Percentiles rank a stretch among this genome's conserved stretches.
Evolutionary conservation across 2,113 vertebrate species (phyloP).

Genomic region (Ahaetulla prasina): DNA sequence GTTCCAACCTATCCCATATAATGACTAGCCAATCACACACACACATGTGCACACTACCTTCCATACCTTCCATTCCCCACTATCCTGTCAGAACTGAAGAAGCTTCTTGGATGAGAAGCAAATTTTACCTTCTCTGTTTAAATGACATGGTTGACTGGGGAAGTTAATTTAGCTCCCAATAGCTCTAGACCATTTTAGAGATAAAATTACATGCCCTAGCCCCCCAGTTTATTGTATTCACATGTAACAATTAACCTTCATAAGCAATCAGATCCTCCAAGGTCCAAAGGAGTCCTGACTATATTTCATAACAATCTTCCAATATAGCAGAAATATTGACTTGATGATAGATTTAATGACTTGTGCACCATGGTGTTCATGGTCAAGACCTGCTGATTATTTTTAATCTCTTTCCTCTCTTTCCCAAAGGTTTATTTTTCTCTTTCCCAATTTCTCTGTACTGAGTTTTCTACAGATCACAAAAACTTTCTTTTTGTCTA

Average conservation of each 20-base stretch:
- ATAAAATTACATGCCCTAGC: background rate
- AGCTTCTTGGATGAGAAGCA: too few species aligned
- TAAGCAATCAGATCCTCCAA: background rate
- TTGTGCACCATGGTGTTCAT: background rate
- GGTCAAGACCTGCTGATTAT: background rate
- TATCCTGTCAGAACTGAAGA: too few species aligned
- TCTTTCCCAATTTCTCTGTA: background rate
- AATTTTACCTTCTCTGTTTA: background rate
- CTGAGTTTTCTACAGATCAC: background rate
- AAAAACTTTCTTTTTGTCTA: background rate
- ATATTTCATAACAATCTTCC: background rate
- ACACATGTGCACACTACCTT: background rate
- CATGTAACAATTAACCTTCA: background rate
- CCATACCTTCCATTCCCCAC: too few species aligned
- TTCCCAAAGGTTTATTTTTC: background rate
- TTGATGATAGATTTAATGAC: background rate
- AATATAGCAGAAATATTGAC: background rate
- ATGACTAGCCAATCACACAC: background rate
- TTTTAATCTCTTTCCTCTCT: background rate
- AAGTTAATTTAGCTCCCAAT: background rate
- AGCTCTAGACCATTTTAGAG: background rate
- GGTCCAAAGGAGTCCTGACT: background rate
- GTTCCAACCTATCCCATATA: background rate
- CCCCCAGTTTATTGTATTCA: background rate
- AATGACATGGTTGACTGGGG: background rate